Evolutionary conservation across 2,113 vertebrate species (phyloP), one percentile per base, ranked within the genome.

Genomic region (Takifugu flavidus): DNA sequence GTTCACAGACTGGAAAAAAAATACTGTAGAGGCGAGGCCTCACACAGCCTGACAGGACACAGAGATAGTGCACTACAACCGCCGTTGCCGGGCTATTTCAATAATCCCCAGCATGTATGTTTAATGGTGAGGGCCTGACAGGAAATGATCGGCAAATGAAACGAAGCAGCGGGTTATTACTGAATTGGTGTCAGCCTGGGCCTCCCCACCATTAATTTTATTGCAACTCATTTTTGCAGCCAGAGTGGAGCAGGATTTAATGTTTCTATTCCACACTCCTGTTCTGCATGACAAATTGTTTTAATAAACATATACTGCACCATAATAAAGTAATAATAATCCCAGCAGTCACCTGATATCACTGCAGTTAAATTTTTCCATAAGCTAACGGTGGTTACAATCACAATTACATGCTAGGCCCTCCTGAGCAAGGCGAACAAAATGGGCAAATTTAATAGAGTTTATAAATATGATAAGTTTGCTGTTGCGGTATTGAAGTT

Each of bases 391-490:
- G 90, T 91, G 93, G 91, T 94, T 95, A 95, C 95, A 94, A 90
- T 95, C 94, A 96, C 95, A 97, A 97, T 98, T 97, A 98, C 91
- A 92, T 87, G 89, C 62, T 86, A 92, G 92, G 93, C 94, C 93
- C 93, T 95, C 91, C 91, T 86, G 91, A 92, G 92, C 90, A 90
- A 92, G 91, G 92, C 93, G 92, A 93, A 93, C 91, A 93, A 93
- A 94, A 95, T 92, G 92, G 94, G 94, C 95, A 96, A 94, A 97
- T 97, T 98, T 98, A 99, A 98, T 99, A 98, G 96, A 94, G 95
- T 99, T 98, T 98, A 94, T 98, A 99, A 99, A 99, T 98, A 98
- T 96, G 95, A 98, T 99, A 97, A 98, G 95, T 98, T 94, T 93
- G 92, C 95, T 96, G 95, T 95, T 93, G 91, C 91, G 92, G 95